Percentiles rank a stretch among this genome's conserved stretches.
These are phyloP conservation scores for Biston stratarius DNA, from an alignment of 2,888 invertebrate genomes.

Conservation along the genomic window DNA sequence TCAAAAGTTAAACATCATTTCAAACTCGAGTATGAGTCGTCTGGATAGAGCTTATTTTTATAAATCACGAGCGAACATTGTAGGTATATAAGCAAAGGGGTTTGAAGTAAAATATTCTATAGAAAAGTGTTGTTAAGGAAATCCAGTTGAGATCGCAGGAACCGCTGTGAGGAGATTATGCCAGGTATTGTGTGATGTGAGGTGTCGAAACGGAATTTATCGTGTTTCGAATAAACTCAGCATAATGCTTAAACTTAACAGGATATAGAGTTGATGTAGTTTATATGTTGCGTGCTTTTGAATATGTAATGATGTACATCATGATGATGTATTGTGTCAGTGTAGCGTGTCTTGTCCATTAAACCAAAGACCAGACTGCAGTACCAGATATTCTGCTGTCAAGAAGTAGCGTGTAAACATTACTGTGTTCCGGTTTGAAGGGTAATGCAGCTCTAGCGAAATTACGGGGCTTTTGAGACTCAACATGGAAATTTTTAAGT, in stretches of 20 bases:
- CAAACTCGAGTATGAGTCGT: conserved; percentile 2
- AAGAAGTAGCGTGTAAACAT: no score
- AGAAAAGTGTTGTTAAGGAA: conserved; percentile 40
- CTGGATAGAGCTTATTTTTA: conserved; percentile 15
- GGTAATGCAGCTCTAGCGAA: no score
- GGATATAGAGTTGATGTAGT: background rate
- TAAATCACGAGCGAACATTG: conserved; percentile 22
- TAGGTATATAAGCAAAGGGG: conserved; percentile 30
- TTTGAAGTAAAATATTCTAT: conserved; percentile 39
- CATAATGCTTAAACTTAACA: background rate
- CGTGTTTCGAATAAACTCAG: conserved; percentile 19
- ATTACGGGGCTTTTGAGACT: no score
- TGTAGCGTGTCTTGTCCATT: no score
- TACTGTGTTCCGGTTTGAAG: no score
- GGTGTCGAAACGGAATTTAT: conserved; percentile 16
- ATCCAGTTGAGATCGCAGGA: conserved; percentile 40
- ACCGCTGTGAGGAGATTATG: conserved; percentile 41
- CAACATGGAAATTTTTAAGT: no score
- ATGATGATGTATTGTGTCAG: no score
- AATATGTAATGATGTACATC: no score
- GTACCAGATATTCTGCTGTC: no score
- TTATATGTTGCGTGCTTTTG: no score
- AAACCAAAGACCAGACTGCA: no score
- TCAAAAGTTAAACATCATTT: background rate
- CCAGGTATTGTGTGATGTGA: conserved; percentile 24